Base-by-base conservation (phyloP, 2,888 invertebrate genomes). In the Eledona agricola region DNA sequence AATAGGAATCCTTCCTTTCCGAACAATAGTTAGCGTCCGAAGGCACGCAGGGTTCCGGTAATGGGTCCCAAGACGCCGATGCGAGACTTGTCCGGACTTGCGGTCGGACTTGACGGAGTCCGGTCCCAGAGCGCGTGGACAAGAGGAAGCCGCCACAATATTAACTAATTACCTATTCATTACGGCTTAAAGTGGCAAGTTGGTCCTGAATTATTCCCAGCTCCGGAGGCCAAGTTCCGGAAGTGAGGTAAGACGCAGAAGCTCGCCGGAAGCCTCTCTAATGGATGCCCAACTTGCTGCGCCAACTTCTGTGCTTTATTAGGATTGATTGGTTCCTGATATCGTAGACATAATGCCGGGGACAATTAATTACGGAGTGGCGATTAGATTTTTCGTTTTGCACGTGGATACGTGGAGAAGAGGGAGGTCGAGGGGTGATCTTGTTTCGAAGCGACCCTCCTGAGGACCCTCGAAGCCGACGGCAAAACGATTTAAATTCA, bases 81-180 rank as follows among this genome's bases (percentile, higher is more conserved):
- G 68, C 49, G 34, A 56, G 65, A 65, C 64, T 66, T 65, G 60
- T 51, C 58, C 60, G 62, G 59, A 66, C 63, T 64, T 61, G 62
- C 56, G 62, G 61, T 58, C 54, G 59, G 52, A 53, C 57, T 51
- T 49, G 56, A 13, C 51, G 56, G 22, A 57, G 57, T 58, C 56
- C 58, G 60, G 60, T 58, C 60, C 60, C 58, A 55, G 58, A 57
- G 64, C 64, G 71, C 71, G 71, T 73, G 74, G 75, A 75, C 75
- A 74, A 73, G 67, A 70, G 72, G 72, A 72, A 73, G 72, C 72
- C 72, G 65, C 66, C 70, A 71, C 74, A 76, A 74, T 75, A 73
- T 75, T 72, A 73, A 75, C 76, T 77, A 77, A 77, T 77, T 77
- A 77, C 75, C 77, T 76, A 77, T 77, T 78, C 77, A 77, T 77